Conservation (phyloP, 2,888 invertebrate species). For the Habroteleia sp. region DNA sequence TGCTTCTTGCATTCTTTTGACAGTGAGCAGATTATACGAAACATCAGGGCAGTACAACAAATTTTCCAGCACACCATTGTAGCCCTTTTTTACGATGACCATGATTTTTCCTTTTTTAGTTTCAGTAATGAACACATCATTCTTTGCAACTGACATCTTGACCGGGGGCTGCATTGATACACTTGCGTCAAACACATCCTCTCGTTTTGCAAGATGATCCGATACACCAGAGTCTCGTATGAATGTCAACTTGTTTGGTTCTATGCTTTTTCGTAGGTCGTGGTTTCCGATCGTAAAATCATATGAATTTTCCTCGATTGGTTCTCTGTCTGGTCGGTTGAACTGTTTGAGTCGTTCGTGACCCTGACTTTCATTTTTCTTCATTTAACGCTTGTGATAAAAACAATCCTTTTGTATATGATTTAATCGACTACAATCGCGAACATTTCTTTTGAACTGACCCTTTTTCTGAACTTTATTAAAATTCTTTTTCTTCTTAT, state of each 20-base stretch:
- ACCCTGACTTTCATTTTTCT: neutral
- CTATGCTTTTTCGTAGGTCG: too few relatives aligned
- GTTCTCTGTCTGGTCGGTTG: too few relatives aligned
- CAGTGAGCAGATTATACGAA: conserved; percentile 5
- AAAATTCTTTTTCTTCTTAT: too few relatives aligned
- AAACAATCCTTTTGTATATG: neutral
- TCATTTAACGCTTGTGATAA: too few relatives aligned
- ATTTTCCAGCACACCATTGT: neutral
- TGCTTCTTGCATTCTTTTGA: conserved; percentile 6
- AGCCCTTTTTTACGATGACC: neutral
- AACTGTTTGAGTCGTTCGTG: neutral
- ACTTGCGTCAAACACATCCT: neutral
- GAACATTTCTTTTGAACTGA: neutral
- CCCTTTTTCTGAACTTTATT: too few relatives aligned
- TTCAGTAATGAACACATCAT: neutral
- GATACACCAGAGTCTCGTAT: conserved; percentile 9
- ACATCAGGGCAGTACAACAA: conserved; percentile 13
- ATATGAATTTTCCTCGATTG: too few relatives aligned
- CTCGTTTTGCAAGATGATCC: neutral
- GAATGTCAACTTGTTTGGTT: neutral
- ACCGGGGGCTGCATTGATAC: neutral
- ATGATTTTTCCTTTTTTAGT: conserved; percentile 4
- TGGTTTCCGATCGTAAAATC: too few relatives aligned
- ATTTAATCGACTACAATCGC: neutral
- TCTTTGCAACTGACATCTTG: conserved; percentile 1